These are phyloP conservation scores for Periophthalmus magnuspinnatus DNA, from an alignment of 2,797 vertebrate genomes.

Conservation along the genomic window DNA sequence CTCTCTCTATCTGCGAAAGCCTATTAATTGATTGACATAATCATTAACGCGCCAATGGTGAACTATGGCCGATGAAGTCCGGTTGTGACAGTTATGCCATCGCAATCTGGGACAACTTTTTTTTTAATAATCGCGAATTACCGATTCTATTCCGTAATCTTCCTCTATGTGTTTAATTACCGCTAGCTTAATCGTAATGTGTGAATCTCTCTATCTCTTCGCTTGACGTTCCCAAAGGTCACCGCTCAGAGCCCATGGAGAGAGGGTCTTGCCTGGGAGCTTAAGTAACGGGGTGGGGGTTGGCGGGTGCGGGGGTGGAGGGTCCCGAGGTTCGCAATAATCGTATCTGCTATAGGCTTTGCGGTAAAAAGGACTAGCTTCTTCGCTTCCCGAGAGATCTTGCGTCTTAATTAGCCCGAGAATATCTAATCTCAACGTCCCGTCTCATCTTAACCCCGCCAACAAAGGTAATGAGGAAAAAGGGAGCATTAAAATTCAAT, in stretches of 20 bases:
- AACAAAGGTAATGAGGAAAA: conserved; percentile 79
- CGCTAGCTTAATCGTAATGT: conserved; percentile 68
- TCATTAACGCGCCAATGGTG: conserved; percentile 51
- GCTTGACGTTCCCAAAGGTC: conserved; percentile 77
- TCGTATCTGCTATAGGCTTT: conserved; percentile 29
- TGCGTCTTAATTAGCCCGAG: conserved; percentile 82
- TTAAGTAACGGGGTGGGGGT: no score
- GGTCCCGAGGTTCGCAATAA: background rate
- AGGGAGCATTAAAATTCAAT: conserved; percentile 83
- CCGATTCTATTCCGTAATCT: conserved; percentile 22
- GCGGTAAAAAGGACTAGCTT: conserved; percentile 61
- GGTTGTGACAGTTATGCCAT: conserved; percentile 51
- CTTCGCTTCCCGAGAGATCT: conserved; percentile 77
- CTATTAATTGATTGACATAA: conserved; percentile 48
- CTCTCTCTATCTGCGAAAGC: conserved; percentile 13
- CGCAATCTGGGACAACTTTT: conserved; percentile 11
- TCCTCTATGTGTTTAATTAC: conserved; percentile 69
- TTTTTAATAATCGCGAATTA: conserved; percentile 36
- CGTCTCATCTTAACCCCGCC: conserved; percentile 81
- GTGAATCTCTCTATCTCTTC: conserved; percentile 67
- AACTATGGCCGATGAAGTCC: conserved; percentile 29
- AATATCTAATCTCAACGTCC: conserved; percentile 83
- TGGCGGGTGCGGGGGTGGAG: conserved; percentile 12
- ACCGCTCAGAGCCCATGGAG: conserved; percentile 58
- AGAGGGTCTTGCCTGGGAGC: conserved; percentile 9